Evolutionary conservation across 1,140 invertebrate species (phyloP).

Genomic region (Paramacrobiotus metropolitanus): DNA sequence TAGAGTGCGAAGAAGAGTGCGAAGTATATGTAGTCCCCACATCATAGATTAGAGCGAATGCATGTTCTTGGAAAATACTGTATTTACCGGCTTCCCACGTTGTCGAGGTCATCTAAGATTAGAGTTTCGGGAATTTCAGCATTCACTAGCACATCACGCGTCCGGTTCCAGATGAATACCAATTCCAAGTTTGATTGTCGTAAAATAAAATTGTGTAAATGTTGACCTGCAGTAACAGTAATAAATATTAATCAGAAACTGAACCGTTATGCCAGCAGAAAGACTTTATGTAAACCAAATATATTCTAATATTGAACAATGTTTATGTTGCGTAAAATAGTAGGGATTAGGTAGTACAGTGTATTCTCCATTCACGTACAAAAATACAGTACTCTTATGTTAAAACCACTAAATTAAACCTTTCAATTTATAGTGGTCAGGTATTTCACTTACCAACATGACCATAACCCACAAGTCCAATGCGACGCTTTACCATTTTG

Average conservation of each 20-base stretch:
- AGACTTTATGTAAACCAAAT: too few species aligned
- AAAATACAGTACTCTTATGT: not conserved
- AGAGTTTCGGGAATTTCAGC: not conserved
- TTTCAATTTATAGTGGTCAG: not conserved
- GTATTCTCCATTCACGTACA: not conserved
- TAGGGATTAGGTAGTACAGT: not conserved
- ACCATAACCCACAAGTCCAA: not conserved
- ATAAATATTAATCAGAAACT: not conserved
- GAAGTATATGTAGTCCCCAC: not conserved
- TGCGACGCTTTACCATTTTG: not conserved
- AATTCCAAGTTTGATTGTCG: not conserved
- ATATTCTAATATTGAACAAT: too few species aligned
- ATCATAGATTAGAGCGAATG: too few species aligned
- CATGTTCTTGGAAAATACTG: too few species aligned
- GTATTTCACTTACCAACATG: not conserved
- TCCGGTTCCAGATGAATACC: not conserved
- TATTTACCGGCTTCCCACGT: too few species aligned
- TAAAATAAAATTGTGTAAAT: not conserved
- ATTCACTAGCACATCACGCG: not conserved
- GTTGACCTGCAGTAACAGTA: not conserved
- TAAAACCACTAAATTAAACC: not conserved
- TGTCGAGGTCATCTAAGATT: not conserved
- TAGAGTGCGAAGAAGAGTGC: not conserved
- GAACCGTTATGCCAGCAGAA: not conserved
- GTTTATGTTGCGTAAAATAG: too few species aligned